Conservation (phyloP, 2,113 vertebrate genomes). For the Candoia aspera region DNA sequence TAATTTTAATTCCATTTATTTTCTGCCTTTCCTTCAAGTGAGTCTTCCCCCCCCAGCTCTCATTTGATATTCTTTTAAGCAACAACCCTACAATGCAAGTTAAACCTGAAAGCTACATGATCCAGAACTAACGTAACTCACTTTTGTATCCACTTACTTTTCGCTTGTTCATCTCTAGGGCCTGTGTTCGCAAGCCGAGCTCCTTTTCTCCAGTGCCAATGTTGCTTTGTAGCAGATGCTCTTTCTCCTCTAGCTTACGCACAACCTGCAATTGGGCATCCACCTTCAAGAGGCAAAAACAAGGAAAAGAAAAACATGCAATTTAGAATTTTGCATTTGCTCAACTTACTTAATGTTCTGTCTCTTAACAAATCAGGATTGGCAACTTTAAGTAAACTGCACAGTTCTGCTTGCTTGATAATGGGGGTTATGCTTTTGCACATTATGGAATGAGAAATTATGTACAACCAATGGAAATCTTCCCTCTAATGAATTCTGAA, state of each 20-base stretch:
- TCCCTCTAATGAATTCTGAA: background rate
- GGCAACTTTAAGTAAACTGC: background rate
- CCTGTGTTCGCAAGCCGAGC: slow-evolving; percentile 87
- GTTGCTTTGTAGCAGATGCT: slow-evolving; percentile 95
- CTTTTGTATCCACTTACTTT: slow-evolving; percentile 75
- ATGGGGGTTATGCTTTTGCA: background rate
- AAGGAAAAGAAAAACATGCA: background rate
- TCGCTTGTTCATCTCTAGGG: slow-evolving; percentile 96
- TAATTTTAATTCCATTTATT: background rate
- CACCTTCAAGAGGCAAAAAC: slow-evolving; percentile 74
- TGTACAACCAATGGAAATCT: background rate
- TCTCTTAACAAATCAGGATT: background rate
- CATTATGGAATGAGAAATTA: background rate
- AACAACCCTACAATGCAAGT: background rate
- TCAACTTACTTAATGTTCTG: background rate
- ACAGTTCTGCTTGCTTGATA: background rate
- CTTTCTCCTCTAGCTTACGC: slow-evolving; percentile 93
- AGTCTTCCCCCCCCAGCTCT: no score
- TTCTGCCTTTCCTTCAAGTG: background rate
- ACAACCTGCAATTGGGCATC: slow-evolving; percentile 96
- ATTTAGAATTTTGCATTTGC: background rate
- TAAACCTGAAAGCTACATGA: background rate
- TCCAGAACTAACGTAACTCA: background rate
- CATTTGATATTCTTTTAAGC: background rate
- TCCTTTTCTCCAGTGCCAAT: slow-evolving; percentile 95